phyloP scores from a whole-genome alignment of 2,113 vertebrate species.

The Salvelinus sp. region DNA sequence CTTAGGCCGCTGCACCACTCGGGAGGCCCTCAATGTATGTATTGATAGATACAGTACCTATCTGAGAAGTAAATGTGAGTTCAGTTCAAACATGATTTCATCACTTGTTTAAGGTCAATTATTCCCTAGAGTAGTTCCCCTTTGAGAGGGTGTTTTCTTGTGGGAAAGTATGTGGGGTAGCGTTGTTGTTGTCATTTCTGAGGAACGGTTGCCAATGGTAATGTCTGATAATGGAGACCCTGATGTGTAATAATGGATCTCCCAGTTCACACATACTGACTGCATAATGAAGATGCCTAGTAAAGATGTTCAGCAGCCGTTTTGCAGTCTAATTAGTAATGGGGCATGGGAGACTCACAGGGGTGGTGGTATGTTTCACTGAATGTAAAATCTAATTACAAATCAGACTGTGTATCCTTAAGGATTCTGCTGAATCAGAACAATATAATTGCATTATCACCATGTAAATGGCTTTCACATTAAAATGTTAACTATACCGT shows the following conservation, averaged over 20 bases:
- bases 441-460: constrained; percentile 70
- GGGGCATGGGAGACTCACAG: constrained; percentile 55
- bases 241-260: constrained; percentile 55
- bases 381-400: constrained; percentile 77
- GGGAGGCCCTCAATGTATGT: not conserved
- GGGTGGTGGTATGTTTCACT: constrained; percentile 44
- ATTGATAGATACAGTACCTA: not conserved
- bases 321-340: constrained; percentile 72
- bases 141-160: constrained; percentile 46
- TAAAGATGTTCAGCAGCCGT: constrained; percentile 54
- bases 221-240: constrained; percentile 36
- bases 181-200: constrained; percentile 50
- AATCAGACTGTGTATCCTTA: constrained; percentile 71
- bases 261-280: constrained; percentile 64
- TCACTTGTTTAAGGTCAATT: not conserved
- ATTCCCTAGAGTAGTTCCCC: not conserved
- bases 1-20: too few species aligned
- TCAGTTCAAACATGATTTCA: not conserved
- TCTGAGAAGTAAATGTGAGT: not conserved
- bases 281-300: constrained; percentile 71
- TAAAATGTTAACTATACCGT: constrained; percentile 78
- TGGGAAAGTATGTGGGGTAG: constrained; percentile 40
- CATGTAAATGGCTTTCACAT: constrained; percentile 72
- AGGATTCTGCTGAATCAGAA: constrained; percentile 71
- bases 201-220: constrained; percentile 62